Conservation (phyloP, 2,797 vertebrate genomes). For the Geotrypetes seraphini region DNA sequence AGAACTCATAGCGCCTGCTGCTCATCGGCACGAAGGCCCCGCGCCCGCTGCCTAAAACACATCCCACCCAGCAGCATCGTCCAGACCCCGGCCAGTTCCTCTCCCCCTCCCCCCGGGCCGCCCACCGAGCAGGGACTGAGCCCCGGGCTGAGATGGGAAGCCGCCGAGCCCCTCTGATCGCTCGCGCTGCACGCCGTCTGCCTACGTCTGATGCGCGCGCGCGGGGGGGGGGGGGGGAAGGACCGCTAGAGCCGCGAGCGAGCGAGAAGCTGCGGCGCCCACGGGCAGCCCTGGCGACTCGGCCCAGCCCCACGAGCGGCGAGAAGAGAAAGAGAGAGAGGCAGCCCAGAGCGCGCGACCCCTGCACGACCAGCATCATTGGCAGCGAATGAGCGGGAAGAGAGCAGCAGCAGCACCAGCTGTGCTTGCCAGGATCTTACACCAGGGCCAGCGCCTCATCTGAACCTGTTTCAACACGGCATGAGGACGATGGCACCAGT, state of each 20-base stretch:
- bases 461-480: too few species aligned
- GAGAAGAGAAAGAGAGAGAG: too few species aligned
- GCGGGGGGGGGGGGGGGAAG: conserved; percentile 1
- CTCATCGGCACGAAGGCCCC: conserved; percentile 36
- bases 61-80: conserved; percentile 55
- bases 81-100: background rate
- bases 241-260: conserved; percentile 12
- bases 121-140: background rate
- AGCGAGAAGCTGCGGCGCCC: conserved; percentile 13
- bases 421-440: too few species aligned
- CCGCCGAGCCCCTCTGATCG: too few species aligned
- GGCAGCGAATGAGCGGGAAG: too few species aligned
- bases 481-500: too few species aligned
- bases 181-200: too few species aligned
- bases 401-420: too few species aligned
- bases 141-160: background rate
- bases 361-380: background rate
- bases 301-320: conserved; percentile 1
- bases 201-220: too few species aligned
- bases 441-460: too few species aligned
- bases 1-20: conserved; percentile 74
- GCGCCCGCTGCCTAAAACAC: conserved; percentile 17
- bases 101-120: too few species aligned
- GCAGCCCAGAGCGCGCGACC: background rate
- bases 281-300: conserved; percentile 33